These are phyloP conservation scores for Caloenas nicobarica DNA, from an alignment of 2,113 vertebrate genomes.

Conservation along the genomic window DNA sequence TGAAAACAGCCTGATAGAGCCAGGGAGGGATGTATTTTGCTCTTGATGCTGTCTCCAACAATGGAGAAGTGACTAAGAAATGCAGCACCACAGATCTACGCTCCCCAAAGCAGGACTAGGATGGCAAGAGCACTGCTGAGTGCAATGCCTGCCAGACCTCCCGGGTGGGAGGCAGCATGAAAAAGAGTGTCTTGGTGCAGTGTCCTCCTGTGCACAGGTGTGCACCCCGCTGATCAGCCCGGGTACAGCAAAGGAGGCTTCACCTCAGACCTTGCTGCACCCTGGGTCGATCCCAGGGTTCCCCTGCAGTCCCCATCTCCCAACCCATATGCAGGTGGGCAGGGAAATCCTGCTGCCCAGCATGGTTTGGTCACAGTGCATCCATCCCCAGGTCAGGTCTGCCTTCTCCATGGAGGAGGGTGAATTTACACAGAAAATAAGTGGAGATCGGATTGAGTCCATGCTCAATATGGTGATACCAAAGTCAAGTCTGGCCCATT, in stretches of 20 bases:
- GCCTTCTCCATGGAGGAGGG: not conserved
- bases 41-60: not conserved
- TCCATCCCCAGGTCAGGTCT: not conserved
- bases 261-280: not conserved
- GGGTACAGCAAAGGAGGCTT: not conserved
- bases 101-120: not conserved
- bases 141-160: fast-evolving
- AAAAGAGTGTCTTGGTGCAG: not conserved
- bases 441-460: not conserved
- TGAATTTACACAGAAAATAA: not conserved
- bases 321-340: fast-evolving
- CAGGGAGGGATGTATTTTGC: not conserved
- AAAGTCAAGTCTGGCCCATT: not conserved
- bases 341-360: not conserved
- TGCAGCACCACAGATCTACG: fast-evolving
- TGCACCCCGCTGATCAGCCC: not conserved
- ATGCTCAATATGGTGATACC: not conserved
- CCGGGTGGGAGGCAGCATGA: fast-evolving
- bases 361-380: fast-evolving
- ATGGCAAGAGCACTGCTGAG: not conserved
- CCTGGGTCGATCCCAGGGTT: not conserved
- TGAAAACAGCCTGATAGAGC: not conserved
- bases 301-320: not conserved
- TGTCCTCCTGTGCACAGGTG: not conserved
- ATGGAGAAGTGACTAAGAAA: not conserved